Conservation (phyloP, 2,888 invertebrate species). For the Cephalotes varians region DNA sequence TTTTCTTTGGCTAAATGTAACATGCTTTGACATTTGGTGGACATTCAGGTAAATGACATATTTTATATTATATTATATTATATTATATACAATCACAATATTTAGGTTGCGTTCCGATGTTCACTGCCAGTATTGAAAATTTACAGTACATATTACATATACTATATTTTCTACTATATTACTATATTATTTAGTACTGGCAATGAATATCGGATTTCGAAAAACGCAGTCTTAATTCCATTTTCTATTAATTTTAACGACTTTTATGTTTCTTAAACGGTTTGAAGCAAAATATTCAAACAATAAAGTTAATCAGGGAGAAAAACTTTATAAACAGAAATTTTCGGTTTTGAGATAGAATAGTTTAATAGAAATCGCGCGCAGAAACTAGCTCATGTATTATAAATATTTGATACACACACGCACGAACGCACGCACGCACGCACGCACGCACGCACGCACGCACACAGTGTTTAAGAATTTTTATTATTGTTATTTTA, state of each 20-base stretch:
- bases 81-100: neutral
- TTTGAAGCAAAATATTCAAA: neutral
- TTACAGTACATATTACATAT: too few relatives aligned
- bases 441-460: too few relatives aligned
- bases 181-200: too few relatives aligned
- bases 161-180: too few relatives aligned
- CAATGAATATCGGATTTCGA: too few relatives aligned
- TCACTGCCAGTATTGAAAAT: too few relatives aligned
- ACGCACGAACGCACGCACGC: too few relatives aligned
- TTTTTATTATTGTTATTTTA: neutral
- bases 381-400: neutral
- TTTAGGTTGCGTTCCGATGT: too few relatives aligned
- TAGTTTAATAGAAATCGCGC: neutral
- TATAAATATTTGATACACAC: neutral
- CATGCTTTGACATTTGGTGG: constrained; percentile 95
- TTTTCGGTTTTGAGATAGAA: neutral
- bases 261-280: neutral
- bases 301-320: neutral
- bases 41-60: constrained; percentile 90
- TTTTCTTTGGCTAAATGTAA: constrained; percentile 95
- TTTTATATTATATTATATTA: neutral
- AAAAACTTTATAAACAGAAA: neutral
- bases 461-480: too few relatives aligned
- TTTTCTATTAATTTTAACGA: neutral
- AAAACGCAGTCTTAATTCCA: too few relatives aligned